These are phyloP conservation scores for Euura lappo DNA, from an alignment of 1,140 invertebrate genomes.

Conservation along the genomic window DNA sequence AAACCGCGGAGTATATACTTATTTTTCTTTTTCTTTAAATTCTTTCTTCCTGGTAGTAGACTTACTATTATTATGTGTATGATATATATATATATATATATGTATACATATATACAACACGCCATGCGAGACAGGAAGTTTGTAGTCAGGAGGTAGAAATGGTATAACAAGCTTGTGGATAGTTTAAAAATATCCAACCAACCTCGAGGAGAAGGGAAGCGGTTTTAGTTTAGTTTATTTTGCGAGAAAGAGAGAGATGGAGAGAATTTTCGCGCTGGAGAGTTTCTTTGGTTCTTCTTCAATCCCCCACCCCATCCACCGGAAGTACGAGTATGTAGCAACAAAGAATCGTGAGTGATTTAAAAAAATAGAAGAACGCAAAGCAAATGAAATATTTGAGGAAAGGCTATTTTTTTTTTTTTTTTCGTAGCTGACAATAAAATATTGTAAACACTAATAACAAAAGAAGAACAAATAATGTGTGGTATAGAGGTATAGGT, in stretches of 20 bases:
- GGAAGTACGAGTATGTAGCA: conserved; percentile 16
- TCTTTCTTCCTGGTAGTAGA: background rate
- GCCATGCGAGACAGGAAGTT: background rate
- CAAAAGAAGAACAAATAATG: too few relatives aligned
- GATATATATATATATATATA: too few relatives aligned
- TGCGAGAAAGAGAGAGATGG: background rate
- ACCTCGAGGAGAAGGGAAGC: background rate
- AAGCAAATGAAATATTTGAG: too few relatives aligned
- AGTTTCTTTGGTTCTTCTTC: conserved; percentile 30
- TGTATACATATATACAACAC: too few relatives aligned
- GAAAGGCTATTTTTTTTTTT: too few relatives aligned
- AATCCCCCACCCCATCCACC: conserved; percentile 32
- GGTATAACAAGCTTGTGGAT: background rate
- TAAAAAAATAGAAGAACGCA: too few relatives aligned
- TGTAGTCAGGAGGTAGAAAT: background rate
- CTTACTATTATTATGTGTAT: too few relatives aligned
- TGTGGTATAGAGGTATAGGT: too few relatives aligned
- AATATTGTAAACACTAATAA: too few relatives aligned
- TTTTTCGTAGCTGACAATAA: too few relatives aligned
- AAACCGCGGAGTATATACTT: background rate
- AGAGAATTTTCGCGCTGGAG: conserved; percentile 36
- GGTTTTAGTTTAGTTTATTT: background rate
- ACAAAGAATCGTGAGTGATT: background rate
- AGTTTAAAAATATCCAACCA: conserved; percentile 1
- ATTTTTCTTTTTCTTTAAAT: background rate